Conservation (phyloP, 2,113 vertebrate species). For the Pteropus alecto region DNA sequence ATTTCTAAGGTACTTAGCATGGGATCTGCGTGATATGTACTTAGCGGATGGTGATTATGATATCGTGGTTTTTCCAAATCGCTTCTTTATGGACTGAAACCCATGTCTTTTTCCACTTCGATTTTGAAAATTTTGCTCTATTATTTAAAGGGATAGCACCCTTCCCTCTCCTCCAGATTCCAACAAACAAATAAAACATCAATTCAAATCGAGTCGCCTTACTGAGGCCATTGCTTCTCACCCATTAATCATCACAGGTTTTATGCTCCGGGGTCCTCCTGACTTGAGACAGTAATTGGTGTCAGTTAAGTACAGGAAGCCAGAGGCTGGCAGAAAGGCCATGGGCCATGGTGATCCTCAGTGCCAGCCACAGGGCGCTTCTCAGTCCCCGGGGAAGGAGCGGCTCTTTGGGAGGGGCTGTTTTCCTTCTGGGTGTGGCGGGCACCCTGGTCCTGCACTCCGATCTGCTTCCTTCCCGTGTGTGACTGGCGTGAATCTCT, state of each 20-base stretch:
- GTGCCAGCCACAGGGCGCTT: fast-evolving
- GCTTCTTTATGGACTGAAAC: not conserved
- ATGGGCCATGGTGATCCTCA: too few species aligned
- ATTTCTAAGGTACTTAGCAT: not conserved
- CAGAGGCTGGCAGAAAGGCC: not conserved
- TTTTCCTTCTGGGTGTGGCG: not conserved
- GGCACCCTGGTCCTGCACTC: not conserved
- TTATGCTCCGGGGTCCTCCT: not conserved
- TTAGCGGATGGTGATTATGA: not conserved
- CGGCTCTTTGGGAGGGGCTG: fast-evolving
- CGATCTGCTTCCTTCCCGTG: not conserved
- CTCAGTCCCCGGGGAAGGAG: not conserved
- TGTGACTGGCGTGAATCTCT: not conserved
- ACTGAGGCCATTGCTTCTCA: not conserved
- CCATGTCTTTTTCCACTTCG: not conserved
- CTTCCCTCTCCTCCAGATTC: not conserved
- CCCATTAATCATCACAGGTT: not conserved
- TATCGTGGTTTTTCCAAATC: not conserved
- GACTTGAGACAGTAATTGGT: not conserved
- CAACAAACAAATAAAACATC: not conserved
- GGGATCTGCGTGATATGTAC: not conserved
- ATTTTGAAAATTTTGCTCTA: not conserved
- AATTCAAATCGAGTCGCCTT: not conserved
- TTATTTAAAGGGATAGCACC: not conserved
- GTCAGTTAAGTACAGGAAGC: not conserved